Evolutionary conservation across 2,888 invertebrate species (phyloP).

Genomic region (Drosophila seclusa): DNA sequence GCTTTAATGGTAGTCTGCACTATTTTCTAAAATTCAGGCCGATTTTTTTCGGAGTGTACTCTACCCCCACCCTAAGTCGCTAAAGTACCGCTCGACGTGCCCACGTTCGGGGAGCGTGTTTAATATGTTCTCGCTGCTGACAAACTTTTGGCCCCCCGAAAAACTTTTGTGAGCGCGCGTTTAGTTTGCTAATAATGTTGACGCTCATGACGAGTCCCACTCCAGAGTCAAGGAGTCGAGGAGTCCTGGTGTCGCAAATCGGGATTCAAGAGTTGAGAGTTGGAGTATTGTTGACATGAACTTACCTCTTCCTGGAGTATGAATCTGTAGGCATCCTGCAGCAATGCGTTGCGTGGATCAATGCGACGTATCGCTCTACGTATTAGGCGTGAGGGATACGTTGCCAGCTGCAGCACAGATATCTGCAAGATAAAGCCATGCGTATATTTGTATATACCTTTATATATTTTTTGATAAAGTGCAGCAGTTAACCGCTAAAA

Average conservation of each 20-base stretch:
- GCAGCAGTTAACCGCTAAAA: constrained; percentile 18
- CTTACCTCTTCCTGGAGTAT: constrained; percentile 84
- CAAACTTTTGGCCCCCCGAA: constrained; percentile 66
- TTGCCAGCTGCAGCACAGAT: constrained; percentile 78
- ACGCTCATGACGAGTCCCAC: constrained; percentile 47
- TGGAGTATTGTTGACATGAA: constrained; percentile 49
- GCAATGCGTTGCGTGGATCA: constrained; percentile 69
- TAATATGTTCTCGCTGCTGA: constrained; percentile 73
- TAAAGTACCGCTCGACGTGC: constrained; percentile 32
- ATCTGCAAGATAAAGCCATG: constrained; percentile 68
- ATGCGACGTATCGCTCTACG: constrained; percentile 82
- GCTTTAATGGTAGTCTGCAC: rapidly evolving
- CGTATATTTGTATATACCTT: background rate
- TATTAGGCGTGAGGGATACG: constrained; percentile 83
- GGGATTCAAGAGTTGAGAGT: constrained; percentile 21
- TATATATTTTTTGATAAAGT: constrained; percentile 13
- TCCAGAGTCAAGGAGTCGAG: background rate
- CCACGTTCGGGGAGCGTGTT: constrained; percentile 64
- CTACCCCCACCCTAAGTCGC: background rate
- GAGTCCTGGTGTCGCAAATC: background rate
- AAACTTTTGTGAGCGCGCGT: constrained; percentile 68
- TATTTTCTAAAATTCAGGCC: background rate
- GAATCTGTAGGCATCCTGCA: constrained; percentile 82
- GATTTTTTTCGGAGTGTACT: background rate
- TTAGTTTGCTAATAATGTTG: constrained; percentile 80